Conservation (phyloP, 2,888 invertebrate genomes). For the Athalia cordata region DNA sequence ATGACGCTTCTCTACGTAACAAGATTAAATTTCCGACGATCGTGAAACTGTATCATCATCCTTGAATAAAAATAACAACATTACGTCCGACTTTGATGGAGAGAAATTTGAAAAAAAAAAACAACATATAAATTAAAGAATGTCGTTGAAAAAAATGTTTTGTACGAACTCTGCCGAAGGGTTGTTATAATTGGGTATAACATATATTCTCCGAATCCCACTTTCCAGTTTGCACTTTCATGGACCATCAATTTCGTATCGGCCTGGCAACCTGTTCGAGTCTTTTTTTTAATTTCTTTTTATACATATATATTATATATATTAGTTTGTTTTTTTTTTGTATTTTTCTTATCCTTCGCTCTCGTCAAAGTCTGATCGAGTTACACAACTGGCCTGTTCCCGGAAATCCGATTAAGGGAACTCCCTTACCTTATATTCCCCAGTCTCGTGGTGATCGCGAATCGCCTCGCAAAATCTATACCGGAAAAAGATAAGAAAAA, state of each 20-base stretch:
- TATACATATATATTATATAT: background rate
- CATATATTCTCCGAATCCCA: too few species aligned
- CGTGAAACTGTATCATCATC: too few species aligned
- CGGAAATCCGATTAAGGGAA: constrained; percentile 21
- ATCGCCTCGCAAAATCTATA: background rate
- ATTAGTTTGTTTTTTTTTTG: background rate
- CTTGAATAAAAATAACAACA: too few species aligned
- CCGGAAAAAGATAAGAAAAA: background rate
- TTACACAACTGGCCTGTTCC: constrained; percentile 1
- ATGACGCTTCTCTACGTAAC: constrained; percentile 4
- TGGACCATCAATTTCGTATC: too few species aligned
- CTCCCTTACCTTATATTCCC: background rate
- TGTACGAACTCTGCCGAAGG: too few species aligned
- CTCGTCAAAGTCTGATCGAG: constrained; percentile 18
- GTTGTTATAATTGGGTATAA: too few species aligned
- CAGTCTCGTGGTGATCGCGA: background rate
- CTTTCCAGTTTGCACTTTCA: too few species aligned
- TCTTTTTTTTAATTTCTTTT: background rate
- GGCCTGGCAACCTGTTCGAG: too few species aligned
- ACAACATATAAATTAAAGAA: too few species aligned
- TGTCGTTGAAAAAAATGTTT: too few species aligned
- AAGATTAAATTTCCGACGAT: background rate
- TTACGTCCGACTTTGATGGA: too few species aligned
- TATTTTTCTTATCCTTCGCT: background rate
- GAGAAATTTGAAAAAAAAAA: too few species aligned